phyloP scores from a whole-genome alignment of 37 sponge, comb jelly and placozoan genomes.

The Halichondria panicea region DNA sequence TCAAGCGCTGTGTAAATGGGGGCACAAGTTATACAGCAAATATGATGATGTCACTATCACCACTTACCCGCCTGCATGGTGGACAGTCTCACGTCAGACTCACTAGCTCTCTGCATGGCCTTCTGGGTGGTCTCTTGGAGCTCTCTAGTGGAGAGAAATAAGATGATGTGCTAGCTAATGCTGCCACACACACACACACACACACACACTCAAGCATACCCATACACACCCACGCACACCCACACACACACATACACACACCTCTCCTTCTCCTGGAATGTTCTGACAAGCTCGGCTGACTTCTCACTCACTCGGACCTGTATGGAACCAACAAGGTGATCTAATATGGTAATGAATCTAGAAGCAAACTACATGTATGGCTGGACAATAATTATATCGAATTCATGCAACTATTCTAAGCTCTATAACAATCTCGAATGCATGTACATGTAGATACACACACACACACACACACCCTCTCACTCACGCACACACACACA shows the following conservation, averaged over 20 bases:
- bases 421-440: too few species aligned
- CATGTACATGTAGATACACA: background rate
- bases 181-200: background rate
- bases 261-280: constrained; percentile 65
- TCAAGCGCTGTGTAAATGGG: constrained; percentile 71
- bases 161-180: background rate
- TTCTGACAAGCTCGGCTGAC: constrained; percentile 43
- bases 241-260: constrained; percentile 7
- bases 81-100: constrained; percentile 41
- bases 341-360: background rate
- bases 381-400: too few species aligned
- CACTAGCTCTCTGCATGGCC: constrained; percentile 10
- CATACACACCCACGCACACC: background rate
- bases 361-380: background rate
- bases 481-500: background rate
- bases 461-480: background rate
- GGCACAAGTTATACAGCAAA: background rate
- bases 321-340: background rate
- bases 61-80: constrained; percentile 54
- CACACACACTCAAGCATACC: background rate
- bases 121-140: constrained; percentile 2
- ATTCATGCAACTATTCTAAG: too few species aligned
- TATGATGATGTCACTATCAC: background rate
- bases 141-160: background rate
- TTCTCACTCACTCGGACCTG: constrained; percentile 43